Conservation (phyloP, 2,797 vertebrate species). For the Lagocephalus sceleratus region DNA sequence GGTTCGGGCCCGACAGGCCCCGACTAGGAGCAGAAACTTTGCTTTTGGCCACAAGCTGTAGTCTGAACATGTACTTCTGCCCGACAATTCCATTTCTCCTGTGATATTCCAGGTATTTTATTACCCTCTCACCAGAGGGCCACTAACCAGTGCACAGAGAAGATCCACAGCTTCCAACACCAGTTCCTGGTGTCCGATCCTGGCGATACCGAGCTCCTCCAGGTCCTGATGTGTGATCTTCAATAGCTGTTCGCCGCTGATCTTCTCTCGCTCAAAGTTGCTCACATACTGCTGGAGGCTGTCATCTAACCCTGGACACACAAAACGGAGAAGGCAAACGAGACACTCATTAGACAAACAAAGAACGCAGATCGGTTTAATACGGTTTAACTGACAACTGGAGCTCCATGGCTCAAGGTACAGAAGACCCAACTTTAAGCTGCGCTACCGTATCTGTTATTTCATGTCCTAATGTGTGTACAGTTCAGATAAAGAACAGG, state of each 20-base stretch:
- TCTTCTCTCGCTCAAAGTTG: slow-evolving; percentile 95
- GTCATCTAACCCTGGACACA: slow-evolving; percentile 85
- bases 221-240: slow-evolving; percentile 97
- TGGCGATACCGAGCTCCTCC: slow-evolving; percentile 90
- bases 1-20: slow-evolving; percentile 3
- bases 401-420: neutral
- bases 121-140: neutral
- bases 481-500: slow-evolving; percentile 65
- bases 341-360: neutral
- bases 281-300: slow-evolving; percentile 90
- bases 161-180: slow-evolving; percentile 95
- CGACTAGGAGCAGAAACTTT: no score
- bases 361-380: neutral
- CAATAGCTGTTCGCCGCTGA: slow-evolving; percentile 91
- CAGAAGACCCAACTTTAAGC: neutral
- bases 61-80: no score
- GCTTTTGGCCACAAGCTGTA: no score
- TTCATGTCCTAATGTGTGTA: slow-evolving; percentile 6
- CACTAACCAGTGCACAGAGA: slow-evolving; percentile 94
- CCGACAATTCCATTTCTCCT: no score
- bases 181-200: slow-evolving; percentile 97
- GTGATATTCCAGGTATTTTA: slow-evolving; percentile 1
- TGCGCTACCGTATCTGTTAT: neutral
- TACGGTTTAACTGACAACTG: slow-evolving; percentile 1
- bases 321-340: neutral